A percentile compares a stretch with the other conserved stretches of the same genome.
phyloP scores from a whole-genome alignment of 1,140 invertebrate genomes.

The Asbolus verrucosus region DNA sequence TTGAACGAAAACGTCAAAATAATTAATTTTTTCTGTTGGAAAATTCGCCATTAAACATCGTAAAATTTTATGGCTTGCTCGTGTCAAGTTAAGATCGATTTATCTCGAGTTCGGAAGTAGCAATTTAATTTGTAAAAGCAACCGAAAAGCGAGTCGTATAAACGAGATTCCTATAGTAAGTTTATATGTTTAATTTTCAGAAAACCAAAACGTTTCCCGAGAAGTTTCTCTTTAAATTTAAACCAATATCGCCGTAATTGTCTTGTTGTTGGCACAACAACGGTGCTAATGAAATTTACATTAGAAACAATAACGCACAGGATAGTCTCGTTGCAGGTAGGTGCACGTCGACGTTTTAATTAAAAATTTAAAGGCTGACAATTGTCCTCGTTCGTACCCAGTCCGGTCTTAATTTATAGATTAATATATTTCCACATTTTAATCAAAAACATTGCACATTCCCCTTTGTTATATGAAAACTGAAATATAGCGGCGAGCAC shows the following conservation, averaged over 20 bases:
- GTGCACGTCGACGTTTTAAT: conserved; percentile 15
- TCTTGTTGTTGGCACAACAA: conserved; percentile 19
- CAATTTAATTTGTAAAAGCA: conserved; percentile 25
- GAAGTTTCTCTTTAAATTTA: background rate
- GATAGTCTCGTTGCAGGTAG: background rate
- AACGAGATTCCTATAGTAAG: conserved; percentile 22
- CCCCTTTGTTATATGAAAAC: conserved; percentile 29
- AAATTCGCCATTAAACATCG: too few species aligned
- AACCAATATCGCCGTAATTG: conserved; percentile 23
- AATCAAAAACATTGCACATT: conserved; percentile 32
- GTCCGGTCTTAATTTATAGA: conserved; percentile 19
- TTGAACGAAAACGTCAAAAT: too few species aligned
- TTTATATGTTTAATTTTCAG: conserved; percentile 31
- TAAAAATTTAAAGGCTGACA: conserved; percentile 33
- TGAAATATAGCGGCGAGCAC: conserved; percentile 27
- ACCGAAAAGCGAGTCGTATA: background rate
- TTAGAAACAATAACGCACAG: conserved; percentile 2
- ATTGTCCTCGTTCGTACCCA: background rate
- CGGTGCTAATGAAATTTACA: conserved; percentile 4
- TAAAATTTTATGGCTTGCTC: too few species aligned
- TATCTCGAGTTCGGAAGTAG: conserved; percentile 16
- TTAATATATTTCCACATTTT: conserved; percentile 37
- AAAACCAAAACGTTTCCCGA: background rate
- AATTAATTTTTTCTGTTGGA: too few species aligned
- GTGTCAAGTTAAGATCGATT: conserved; percentile 11